Evolutionary conservation across 1,140 invertebrate species (phyloP).

Genomic region (Ceratosolen fusciceps): DNA sequence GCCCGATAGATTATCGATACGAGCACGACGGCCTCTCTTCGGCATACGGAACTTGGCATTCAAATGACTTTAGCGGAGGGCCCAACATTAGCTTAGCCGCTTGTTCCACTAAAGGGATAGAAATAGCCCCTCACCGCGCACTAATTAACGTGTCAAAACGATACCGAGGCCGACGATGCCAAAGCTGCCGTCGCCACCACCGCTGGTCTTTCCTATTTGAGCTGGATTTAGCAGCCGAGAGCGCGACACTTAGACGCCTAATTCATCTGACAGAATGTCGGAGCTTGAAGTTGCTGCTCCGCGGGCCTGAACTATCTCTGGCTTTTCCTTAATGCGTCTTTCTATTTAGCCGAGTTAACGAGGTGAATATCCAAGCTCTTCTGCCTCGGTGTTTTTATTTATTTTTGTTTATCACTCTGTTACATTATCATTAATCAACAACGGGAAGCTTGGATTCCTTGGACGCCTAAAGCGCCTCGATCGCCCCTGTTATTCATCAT

Average conservation of each 20-base stretch:
- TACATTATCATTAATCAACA: not conserved
- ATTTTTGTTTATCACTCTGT: not conserved
- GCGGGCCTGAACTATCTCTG: not conserved
- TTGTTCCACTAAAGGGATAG: not conserved
- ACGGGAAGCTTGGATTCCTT: no score
- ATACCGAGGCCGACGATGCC: not conserved
- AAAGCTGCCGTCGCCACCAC: no score
- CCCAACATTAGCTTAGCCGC: not conserved
- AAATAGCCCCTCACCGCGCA: not conserved
- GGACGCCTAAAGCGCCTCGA: no score
- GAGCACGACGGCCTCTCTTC: not conserved
- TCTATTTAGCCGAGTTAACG: not conserved
- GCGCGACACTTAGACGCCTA: not conserved
- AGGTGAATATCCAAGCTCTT: not conserved
- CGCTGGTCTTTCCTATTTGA: not conserved
- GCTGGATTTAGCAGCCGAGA: not conserved
- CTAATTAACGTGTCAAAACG: not conserved
- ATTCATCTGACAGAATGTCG: not conserved
- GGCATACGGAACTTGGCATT: not conserved
- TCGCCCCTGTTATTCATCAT: no score
- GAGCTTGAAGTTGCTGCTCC: not conserved
- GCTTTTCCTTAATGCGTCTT: not conserved
- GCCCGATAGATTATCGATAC: slow-evolving; percentile 1
- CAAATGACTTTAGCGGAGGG: not conserved
- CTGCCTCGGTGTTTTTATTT: not conserved